phyloP scores from a whole-genome alignment of 2,113 vertebrate genomes.

The Typhlomys cinereus region DNA sequence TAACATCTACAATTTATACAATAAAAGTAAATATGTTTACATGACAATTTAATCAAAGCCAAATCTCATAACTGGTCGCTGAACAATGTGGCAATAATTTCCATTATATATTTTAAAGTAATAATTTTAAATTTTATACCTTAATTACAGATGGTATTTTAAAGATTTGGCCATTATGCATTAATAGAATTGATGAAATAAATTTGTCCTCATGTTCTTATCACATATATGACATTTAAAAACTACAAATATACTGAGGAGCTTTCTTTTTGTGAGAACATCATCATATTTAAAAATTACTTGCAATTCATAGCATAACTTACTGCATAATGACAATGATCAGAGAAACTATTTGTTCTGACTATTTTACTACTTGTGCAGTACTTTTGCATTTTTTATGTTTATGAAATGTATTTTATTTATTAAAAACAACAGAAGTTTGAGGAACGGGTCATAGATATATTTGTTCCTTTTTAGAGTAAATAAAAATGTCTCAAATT shows the following conservation, averaged over 20 bases:
- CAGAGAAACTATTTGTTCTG: background rate
- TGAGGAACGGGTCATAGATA: background rate
- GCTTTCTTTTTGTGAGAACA: background rate
- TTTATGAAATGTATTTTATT: background rate
- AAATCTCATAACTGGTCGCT: conserved; percentile 17
- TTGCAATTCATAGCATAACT: background rate
- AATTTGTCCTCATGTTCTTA: conserved; percentile 10
- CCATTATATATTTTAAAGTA: background rate
- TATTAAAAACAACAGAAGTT: background rate
- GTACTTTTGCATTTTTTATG: too few relatives aligned
- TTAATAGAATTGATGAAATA: background rate
- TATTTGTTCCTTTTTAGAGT: background rate
- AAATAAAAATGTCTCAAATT: background rate
- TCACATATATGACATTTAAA: background rate
- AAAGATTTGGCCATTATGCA: conserved; percentile 18
- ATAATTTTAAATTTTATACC: too few relatives aligned
- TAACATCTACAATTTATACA: background rate
- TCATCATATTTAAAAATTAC: background rate
- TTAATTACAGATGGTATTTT: background rate
- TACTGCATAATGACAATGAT: background rate
- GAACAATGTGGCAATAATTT: background rate
- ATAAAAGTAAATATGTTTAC: background rate
- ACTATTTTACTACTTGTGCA: background rate
- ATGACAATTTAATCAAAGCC: conserved; percentile 21
- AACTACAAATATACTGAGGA: background rate